Percentiles rank a stretch among this genome's conserved stretches.
Conservation (phyloP, 2,888 invertebrate species). For the Macropis europaea region DNA sequence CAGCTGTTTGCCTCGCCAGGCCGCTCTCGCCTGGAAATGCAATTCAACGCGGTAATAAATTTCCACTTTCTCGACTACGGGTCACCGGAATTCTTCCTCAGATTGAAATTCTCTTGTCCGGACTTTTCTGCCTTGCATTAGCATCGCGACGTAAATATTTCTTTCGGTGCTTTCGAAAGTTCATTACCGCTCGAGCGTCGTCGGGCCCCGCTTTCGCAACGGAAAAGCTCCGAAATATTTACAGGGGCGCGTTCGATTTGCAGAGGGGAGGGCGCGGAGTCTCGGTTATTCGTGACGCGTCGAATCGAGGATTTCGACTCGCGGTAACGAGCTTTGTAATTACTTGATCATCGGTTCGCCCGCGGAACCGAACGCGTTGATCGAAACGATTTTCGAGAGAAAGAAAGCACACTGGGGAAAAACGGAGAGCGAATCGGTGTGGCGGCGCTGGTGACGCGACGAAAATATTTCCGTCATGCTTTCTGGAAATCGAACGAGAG, state of each 20-base stretch:
- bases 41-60: slow-evolving; percentile 36
- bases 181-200: neutral
- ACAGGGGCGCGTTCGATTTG: neutral
- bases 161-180: neutral
- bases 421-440: neutral
- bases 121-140: neutral
- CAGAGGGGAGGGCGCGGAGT: no score
- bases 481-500: slow-evolving; percentile 2
- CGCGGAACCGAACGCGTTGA: neutral
- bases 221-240: no score
- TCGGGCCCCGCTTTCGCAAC: no score
- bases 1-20: slow-evolving; percentile 29
- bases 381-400: neutral
- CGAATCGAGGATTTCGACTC: no score
- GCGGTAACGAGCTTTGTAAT: slow-evolving; percentile 15
- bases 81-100: slow-evolving; percentile 6
- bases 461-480: slow-evolving; percentile 2
- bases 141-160: neutral
- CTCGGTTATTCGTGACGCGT: no score
- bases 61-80: neutral
- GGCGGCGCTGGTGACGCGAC: slow-evolving; percentile 13
- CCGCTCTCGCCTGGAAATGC: slow-evolving; percentile 12
- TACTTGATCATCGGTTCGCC: neutral
- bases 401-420: neutral
- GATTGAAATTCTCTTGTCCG: neutral